Evolutionary conservation across 2,888 invertebrate genomes (phyloP).

Genomic region (Gibbula magus): DNA sequence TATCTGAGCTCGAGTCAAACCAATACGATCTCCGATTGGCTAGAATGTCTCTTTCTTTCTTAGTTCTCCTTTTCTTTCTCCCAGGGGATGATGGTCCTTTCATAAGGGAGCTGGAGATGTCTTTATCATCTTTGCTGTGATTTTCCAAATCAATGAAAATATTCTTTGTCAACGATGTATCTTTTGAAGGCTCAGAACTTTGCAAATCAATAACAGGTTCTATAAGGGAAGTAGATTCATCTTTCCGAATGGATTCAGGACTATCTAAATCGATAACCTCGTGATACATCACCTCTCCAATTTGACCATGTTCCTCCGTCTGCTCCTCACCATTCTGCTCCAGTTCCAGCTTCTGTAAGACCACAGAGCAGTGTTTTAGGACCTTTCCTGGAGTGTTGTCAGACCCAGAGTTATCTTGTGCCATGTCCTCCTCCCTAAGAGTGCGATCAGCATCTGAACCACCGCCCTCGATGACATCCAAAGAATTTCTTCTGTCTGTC

Average conservation of each 20-base stretch:
- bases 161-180: neutral
- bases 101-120: neutral
- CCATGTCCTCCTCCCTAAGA: slow-evolving; percentile 34
- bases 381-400: slow-evolving; percentile 24
- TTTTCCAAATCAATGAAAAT: neutral
- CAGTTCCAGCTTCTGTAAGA: slow-evolving; percentile 42
- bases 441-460: slow-evolving; percentile 34
- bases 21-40: slow-evolving; percentile 14
- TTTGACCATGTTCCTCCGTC: neutral
- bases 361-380: slow-evolving; percentile 42
- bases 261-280: neutral
- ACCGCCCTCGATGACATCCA: slow-evolving; percentile 5
- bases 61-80: slow-evolving; percentile 19
- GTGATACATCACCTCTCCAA: neutral
- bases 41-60: slow-evolving; percentile 16
- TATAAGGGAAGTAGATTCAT: neutral
- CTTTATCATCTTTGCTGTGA: too few relatives aligned
- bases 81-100: slow-evolving; percentile 9
- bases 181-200: too few relatives aligned
- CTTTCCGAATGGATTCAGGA: neutral
- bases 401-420: neutral
- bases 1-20: slow-evolving; percentile 23
- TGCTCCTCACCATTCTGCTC: slow-evolving; percentile 7
- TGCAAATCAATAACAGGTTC: neutral
- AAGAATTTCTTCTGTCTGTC: neutral